Evolutionary conservation across 2,113 vertebrate genomes (phyloP).

Genomic region (Xerus inauris): DNA sequence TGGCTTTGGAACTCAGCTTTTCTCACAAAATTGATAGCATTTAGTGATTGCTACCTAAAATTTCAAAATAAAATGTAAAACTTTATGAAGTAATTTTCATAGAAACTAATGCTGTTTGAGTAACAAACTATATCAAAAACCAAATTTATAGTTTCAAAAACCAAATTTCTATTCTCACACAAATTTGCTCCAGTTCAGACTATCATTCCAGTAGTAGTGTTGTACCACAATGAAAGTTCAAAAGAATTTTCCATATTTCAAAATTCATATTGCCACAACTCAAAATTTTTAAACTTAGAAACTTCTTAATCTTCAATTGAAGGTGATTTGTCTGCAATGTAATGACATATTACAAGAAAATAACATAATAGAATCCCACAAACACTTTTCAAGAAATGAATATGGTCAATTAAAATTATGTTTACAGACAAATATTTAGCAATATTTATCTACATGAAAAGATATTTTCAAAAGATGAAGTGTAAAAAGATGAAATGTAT

Average conservation of each 20-base stretch:
- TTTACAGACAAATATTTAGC: not conserved
- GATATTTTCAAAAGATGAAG: not conserved
- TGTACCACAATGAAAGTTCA: not conserved
- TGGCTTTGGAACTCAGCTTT: not conserved
- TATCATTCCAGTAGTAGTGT: not conserved
- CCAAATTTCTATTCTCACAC: not conserved
- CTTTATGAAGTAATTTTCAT: not conserved
- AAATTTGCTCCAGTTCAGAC: not conserved
- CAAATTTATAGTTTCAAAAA: not conserved
- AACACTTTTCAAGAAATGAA: not conserved
- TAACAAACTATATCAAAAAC: not conserved
- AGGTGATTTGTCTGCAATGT: not conserved
- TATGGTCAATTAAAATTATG: not conserved
- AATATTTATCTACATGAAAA: not conserved
- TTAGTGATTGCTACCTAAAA: slow-evolving; percentile 7
- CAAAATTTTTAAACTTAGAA: not conserved
- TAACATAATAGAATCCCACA: not conserved
- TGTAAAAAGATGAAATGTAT: not conserved
- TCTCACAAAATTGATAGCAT: not conserved
- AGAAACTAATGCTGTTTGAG: not conserved
- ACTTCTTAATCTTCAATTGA: not conserved
- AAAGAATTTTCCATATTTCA: not conserved
- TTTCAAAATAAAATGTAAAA: not conserved
- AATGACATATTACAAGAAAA: not conserved
- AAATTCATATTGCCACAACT: not conserved